A percentile compares a stretch with the other conserved stretches of the same genome.
Conservation (phyloP, 2,888 invertebrate genomes). For the Leptinotarsa tumamoca region DNA sequence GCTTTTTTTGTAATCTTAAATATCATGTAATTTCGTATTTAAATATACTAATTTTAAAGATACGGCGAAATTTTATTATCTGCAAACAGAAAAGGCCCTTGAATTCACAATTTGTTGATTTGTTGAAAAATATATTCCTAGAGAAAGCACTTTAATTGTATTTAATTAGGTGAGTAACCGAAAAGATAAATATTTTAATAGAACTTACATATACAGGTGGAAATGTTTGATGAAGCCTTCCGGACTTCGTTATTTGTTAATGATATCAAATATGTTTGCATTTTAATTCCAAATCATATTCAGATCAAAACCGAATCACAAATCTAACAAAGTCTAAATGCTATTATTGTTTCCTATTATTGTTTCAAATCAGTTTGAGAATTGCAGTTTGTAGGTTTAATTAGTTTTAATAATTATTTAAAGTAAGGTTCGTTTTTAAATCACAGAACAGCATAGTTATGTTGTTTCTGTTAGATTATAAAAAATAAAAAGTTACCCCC, state of each 20-base stretch:
- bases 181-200: conserved; percentile 10
- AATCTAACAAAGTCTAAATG: too few relatives aligned
- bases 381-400: too few relatives aligned
- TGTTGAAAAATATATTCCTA: conserved; percentile 11
- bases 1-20: conserved; percentile 22
- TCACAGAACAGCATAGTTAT: too few relatives aligned
- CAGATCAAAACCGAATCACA: too few relatives aligned
- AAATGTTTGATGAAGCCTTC: not conserved
- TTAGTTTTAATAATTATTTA: too few relatives aligned
- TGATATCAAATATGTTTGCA: not conserved
- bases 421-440: too few relatives aligned
- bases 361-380: too few relatives aligned
- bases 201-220: not conserved
- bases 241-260: not conserved
- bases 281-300: too few relatives aligned
- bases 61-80: conserved; percentile 26
- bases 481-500: too few relatives aligned
- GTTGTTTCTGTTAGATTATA: too few relatives aligned
- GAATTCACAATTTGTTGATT: conserved; percentile 23
- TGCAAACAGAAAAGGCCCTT: conserved; percentile 24
- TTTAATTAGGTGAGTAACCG: conserved; percentile 12
- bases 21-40: conserved; percentile 30
- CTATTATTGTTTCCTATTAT: too few relatives aligned
- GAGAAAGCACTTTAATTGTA: conserved; percentile 1
- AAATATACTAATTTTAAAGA: conserved; percentile 28